Evolutionary conservation across 2,797 vertebrate genomes (phyloP).

Genomic region (Hypotaenidia okinawae): DNA sequence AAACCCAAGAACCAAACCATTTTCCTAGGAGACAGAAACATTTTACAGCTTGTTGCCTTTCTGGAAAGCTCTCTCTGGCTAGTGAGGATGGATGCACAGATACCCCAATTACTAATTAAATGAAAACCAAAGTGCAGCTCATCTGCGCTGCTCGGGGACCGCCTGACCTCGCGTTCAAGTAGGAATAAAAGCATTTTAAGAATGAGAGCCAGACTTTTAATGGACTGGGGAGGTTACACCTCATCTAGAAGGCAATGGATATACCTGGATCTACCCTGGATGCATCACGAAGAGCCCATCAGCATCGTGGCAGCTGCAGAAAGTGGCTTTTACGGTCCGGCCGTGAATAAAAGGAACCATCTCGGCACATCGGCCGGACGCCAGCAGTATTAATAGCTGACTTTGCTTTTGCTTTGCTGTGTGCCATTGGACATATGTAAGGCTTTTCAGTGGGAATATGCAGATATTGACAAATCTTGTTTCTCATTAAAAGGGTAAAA

Average conservation of each 20-base stretch:
- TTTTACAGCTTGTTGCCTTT: not conserved
- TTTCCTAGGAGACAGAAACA: not conserved
- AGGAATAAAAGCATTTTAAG: not conserved
- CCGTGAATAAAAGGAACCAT: accelerated
- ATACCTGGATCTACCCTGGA: not conserved
- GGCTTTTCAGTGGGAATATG: not conserved
- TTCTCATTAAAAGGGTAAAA: not conserved
- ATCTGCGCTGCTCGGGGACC: accelerated
- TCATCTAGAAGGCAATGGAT: not conserved
- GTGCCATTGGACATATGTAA: accelerated
- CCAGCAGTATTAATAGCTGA: not conserved
- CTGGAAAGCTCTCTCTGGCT: not conserved
- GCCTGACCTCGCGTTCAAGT: not conserved
- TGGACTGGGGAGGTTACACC: not conserved
- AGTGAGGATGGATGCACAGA: not conserved
- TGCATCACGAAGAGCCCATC: not conserved
- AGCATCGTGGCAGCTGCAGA: not conserved
- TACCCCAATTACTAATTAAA: not conserved
- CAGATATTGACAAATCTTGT: not conserved
- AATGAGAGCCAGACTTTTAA: not conserved
- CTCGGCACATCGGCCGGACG: not conserved
- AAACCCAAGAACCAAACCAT: not conserved
- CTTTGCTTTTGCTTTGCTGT: not conserved
- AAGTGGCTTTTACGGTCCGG: not conserved
- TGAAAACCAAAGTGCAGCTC: not conserved